Evolutionary conservation across 2,888 invertebrate genomes (phyloP).

Genomic region (Epinotia demarniana): DNA sequence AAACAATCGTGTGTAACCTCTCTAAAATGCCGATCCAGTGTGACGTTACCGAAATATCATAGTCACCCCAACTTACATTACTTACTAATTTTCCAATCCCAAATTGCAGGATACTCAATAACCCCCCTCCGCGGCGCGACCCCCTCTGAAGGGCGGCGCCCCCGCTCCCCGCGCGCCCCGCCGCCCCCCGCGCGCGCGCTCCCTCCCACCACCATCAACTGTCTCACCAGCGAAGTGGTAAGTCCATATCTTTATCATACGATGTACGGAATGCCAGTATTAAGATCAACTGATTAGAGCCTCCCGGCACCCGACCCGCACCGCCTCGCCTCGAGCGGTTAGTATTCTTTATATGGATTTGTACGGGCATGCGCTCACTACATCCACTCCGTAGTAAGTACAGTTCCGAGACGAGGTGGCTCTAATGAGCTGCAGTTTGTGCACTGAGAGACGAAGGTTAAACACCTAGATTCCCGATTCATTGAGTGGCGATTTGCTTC

Average conservation of each 20-base stretch:
- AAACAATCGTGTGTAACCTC: no score
- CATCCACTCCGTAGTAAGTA: no score
- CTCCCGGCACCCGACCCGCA: no score
- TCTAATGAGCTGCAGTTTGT: neutral
- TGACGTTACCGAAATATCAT: no score
- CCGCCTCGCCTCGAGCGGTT: no score
- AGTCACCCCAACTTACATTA: neutral
- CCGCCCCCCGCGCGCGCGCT: slow-evolving; percentile 72
- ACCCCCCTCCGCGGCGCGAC: slow-evolving; percentile 77
- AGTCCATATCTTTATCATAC: slow-evolving; percentile 66
- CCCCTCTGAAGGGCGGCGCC: slow-evolving; percentile 69
- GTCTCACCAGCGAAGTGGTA: slow-evolving; percentile 94
- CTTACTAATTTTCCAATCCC: neutral
- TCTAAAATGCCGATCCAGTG: no score
- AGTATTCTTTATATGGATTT: no score
- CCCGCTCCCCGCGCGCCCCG: slow-evolving; percentile 77
- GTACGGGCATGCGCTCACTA: no score
- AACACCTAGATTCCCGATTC: no score
- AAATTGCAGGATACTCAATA: slow-evolving; percentile 74
- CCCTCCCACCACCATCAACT: slow-evolving; percentile 87
- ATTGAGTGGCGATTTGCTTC: no score
- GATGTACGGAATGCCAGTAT: neutral
- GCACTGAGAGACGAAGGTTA: neutral
- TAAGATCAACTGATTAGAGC: neutral
- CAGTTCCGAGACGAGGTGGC: no score